Conservation (phyloP, 2,113 vertebrate genomes). For the Romanogobio albipinnatus region DNA sequence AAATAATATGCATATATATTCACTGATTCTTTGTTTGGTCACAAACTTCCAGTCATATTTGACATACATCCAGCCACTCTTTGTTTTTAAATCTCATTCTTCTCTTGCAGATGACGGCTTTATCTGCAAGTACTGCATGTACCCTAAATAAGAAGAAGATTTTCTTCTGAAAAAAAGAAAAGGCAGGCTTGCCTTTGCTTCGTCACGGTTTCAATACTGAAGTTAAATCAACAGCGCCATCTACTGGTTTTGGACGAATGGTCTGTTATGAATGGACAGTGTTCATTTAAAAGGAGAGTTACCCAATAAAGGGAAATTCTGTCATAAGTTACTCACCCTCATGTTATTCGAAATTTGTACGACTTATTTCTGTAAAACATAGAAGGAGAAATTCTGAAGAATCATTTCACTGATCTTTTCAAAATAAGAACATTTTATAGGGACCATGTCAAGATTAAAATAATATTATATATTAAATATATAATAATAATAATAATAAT, state of each 20-base stretch:
- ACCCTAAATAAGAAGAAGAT: background rate
- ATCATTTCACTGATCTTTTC: background rate
- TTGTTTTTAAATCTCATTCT: background rate
- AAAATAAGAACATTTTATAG: background rate
- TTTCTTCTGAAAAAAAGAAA: background rate
- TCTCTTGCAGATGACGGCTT: background rate
- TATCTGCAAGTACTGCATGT: background rate
- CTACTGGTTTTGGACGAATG: conserved; percentile 27
- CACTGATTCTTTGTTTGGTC: background rate
- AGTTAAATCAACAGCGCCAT: conserved; percentile 54
- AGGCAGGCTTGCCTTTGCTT: background rate
- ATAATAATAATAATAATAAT: no score
- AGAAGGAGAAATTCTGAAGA: background rate
- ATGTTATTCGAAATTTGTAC: background rate
- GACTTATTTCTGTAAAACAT: background rate
- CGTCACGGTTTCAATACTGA: background rate
- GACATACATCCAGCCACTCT: background rate
- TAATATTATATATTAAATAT: no score
- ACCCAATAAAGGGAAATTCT: background rate
- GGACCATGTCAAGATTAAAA: background rate
- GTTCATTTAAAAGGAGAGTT: background rate
- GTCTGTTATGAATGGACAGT: background rate
- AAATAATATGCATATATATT: no score
- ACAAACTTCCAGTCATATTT: background rate
- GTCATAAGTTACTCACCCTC: background rate